Base-by-base conservation (phyloP, 2,113 vertebrate genomes). In the Psettodes erumei region DNA sequence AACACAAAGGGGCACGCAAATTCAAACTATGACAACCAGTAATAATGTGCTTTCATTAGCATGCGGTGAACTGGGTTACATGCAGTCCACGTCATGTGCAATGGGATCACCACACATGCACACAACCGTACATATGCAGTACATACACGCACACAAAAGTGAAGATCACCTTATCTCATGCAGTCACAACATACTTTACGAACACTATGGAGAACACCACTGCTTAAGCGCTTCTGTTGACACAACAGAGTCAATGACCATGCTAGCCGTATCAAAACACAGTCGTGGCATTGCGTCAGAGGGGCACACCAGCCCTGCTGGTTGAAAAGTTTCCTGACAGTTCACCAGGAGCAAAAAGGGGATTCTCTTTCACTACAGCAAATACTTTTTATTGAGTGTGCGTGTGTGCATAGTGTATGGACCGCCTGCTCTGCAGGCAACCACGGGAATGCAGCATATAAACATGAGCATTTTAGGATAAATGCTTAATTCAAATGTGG, bases 221-320 rank as follows among this genome's bases (percentile, higher is more conserved):
- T 30, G 60, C 33, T 90, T 77, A 88, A 89, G 81, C 85, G 77
- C 83, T 74, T 42, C 53, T 79, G 85, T 55, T 91, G 92, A 90
- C 85, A 75, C 71, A 71, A 38, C 61, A 56, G 77, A 89, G 81
- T 82, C 87, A 87, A 55, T 69, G 82, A 75, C 91, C 89, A 71
- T 66, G 84, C 70, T 19, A 64, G 45, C 59, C 63, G 0, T 77
- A 90, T 92, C 90, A 93, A 91, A 94, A 94, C 89, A 91, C 40
- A 61, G 80, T 71, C 80, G 59, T 51, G 67, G 59, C 68, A 53
- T 83, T 88, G 85, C 83, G 40, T 84, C 68, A 85, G 59, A 77
- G 82, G 74, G 78, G 60, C 72, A 76, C 40, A 50, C 48, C 64
- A 54, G 43, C 80, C 86, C 77, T 85, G 48, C 75, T 81, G 42